Base-by-base conservation (phyloP, 2,113 vertebrate genomes). In the Nipponia nippon region DNA sequence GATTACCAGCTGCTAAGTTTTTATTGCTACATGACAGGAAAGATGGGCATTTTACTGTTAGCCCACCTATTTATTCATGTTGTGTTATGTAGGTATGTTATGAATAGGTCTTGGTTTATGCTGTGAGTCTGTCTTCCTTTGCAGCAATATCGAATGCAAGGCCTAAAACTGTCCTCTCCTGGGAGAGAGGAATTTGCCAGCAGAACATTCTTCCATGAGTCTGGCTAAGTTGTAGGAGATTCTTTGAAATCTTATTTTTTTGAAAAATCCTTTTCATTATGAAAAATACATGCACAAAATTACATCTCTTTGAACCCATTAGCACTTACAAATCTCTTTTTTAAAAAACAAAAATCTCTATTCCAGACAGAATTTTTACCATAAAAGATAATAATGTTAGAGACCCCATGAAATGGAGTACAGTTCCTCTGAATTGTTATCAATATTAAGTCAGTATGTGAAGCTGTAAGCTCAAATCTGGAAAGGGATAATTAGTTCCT, bases 381-480 rank as follows among this genome's bases (percentile, higher is more conserved):
- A 63, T 5, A 40, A 72, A 71, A 53, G 34, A 58, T 70, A 52
- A 75, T 67, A 82, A 42, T 34, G 16, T 5, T 88, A 47, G 42
- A 88, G n/a, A 85, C 16, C 7, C 5, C 3, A 23, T 71, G 80
- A 92, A 92, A 81, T n/a, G 13, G 36, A 83, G 19, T 78, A 62
- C 27, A 53, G 19, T 89, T 95, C 42, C 21, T 92, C 46, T 73
- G 76, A 78, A 56, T 81, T 16, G 5, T 92, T 49, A 46, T 88
- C 63, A 83, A 70, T 95, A 62, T 91, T 95, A 46, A 91, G 63
- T 53, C 36, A 83, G 55, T 46, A 72, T 42, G 9, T 78, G 72
- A 96, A 95, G 47, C 40, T 92, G 42, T 66, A 83, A 95, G 27
- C 55, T 96, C 42, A 94, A 76, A 87, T 89, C 38, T 89, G 61